Conservation (phyloP, 2,113 vertebrate species). For the Datnioides undecimradiatus region DNA sequence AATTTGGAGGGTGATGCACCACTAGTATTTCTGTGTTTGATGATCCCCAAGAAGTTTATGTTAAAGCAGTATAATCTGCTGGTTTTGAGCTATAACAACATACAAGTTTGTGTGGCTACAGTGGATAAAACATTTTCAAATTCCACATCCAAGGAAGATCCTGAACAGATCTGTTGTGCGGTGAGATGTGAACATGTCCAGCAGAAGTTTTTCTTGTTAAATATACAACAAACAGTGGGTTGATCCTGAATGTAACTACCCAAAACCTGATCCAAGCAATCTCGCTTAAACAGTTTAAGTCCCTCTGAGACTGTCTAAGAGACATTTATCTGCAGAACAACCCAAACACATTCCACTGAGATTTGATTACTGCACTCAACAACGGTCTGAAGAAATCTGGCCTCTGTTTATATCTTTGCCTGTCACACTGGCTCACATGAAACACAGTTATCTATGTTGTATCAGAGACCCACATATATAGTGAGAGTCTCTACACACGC, state of each 20-base stretch:
- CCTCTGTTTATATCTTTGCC: neutral
- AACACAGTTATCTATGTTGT: neutral
- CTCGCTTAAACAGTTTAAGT: neutral
- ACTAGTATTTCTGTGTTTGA: neutral
- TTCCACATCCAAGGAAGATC: neutral
- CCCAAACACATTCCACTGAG: slow-evolving; percentile 18
- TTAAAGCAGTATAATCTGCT: neutral
- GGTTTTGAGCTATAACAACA: neutral
- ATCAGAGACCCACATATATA: neutral
- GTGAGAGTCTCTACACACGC: slow-evolving; percentile 13
- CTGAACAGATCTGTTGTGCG: neutral
- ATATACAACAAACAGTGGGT: neutral
- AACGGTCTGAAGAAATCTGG: slow-evolving; percentile 31
- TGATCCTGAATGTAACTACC: slow-evolving; percentile 18
- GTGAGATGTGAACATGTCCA: neutral
- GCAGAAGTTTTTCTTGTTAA: neutral
- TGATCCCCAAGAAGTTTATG: neutral
- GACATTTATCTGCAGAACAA: slow-evolving; percentile 18
- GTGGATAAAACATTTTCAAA: no score
- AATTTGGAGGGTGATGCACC: neutral
- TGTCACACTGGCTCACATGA: neutral
- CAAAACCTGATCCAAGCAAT: slow-evolving; percentile 5
- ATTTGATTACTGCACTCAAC: slow-evolving; percentile 32
- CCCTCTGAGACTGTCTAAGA: neutral
- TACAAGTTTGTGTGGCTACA: neutral